A percentile compares a stretch with the other conserved stretches of the same genome.
Evolutionary conservation across 2,113 vertebrate genomes (phyloP).

Genomic region (Cyphomyrus discorhynchus): DNA sequence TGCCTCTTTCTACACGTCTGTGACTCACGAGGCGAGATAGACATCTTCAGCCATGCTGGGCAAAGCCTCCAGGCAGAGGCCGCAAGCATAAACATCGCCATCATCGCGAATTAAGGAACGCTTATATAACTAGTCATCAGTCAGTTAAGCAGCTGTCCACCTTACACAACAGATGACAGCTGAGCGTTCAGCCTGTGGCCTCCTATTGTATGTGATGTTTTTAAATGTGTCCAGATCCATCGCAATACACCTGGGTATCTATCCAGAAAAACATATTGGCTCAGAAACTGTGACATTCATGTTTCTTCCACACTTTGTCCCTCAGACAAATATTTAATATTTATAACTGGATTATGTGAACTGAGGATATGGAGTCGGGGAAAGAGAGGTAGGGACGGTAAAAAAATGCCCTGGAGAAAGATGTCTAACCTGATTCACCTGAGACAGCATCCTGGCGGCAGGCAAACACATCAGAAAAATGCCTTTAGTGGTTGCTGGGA

Average conservation of each 20-base stretch:
- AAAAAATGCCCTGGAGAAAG: not conserved
- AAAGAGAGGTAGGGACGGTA: not conserved
- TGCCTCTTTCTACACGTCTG: not conserved
- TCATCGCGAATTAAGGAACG: not conserved
- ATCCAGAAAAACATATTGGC: not conserved
- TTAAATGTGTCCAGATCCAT: not conserved
- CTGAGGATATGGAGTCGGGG: not conserved
- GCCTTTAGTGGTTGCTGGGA: not conserved
- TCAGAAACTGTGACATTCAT: not conserved
- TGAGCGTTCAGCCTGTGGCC: not conserved
- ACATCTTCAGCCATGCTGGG: not conserved
- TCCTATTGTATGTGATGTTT: not conserved
- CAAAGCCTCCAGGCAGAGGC: not conserved
- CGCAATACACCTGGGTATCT: not conserved
- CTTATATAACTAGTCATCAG: not conserved
- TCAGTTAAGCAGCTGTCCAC: slow-evolving; percentile 4
- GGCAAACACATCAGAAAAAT: not conserved
- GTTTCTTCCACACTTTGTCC: not conserved
- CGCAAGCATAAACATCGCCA: not conserved
- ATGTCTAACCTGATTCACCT: not conserved
- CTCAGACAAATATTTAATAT: not conserved
- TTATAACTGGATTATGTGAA: not conserved
- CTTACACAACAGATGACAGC: slow-evolving; percentile 1
- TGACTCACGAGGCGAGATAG: not conserved
- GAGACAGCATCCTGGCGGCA: not conserved